Evolutionary conservation across 2,113 vertebrate species (phyloP).

Genomic region (Sprattus sprattus): DNA sequence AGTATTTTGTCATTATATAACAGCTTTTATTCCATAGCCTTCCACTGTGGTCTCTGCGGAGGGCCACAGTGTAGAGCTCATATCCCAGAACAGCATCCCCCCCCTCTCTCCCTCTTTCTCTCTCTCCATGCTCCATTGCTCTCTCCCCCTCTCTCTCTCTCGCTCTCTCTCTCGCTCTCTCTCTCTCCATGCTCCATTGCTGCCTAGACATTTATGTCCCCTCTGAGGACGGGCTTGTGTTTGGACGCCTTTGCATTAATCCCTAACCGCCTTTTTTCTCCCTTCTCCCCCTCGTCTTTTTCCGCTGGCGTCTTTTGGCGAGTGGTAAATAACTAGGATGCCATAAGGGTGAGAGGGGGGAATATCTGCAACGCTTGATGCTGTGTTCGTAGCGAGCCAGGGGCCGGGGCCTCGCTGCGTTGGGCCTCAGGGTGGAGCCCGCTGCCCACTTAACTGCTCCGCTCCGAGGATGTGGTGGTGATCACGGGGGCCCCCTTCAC

Average conservation of each 20-base stretch:
- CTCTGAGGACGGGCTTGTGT: not conserved
- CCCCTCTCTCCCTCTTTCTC: not conserved
- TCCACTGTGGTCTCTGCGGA: not conserved
- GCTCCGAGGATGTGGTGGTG: slow-evolving; percentile 8
- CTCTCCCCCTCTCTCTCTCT: not conserved
- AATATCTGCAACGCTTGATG: slow-evolving; percentile 46
- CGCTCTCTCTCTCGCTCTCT: not conserved
- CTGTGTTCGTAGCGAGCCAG: slow-evolving; percentile 34
- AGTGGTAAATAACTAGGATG: slow-evolving; percentile 35
- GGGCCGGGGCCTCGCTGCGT: not conserved
- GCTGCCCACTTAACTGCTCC: not conserved
- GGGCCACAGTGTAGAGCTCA: not conserved
- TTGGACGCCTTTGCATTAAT: not conserved
- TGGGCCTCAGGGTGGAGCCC: not conserved
- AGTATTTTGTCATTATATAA: slow-evolving; percentile 28
- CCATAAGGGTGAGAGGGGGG: slow-evolving; percentile 20
- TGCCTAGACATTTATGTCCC: slow-evolving; percentile 13
- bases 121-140: not conserved
- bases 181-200: not conserved
- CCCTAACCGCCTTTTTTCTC: not conserved
- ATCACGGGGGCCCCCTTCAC: not conserved
- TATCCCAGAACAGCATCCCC: not conserved
- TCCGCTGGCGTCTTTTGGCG: slow-evolving; percentile 44
- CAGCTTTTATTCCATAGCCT: not conserved
- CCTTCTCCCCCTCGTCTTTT: not conserved